Evolutionary conservation across 2,113 vertebrate genomes (phyloP), one percentile per base, ranked within the genome.

Genomic region (Silurus glanis): DNA sequence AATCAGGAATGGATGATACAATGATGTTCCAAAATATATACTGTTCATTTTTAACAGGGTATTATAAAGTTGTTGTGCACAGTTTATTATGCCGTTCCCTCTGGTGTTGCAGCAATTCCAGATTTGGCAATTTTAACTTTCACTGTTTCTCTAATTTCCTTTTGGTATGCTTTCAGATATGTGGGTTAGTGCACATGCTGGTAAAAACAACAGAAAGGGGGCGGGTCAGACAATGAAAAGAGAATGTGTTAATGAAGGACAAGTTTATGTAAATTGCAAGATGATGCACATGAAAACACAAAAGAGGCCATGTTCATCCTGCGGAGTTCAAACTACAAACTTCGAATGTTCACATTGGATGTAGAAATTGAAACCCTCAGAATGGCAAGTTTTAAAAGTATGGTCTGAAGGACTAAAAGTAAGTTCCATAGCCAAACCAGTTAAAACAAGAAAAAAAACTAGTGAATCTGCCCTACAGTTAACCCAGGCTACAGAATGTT

Each of bases 161-260:
- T 9, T 62, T 76, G 69, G 53, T 64, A 55, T 23, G 10, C 19
- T 62, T 10, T 37, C 74, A 80, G 13, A 80, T 62, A 49, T 53
- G 58, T 45, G 49, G 51, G 84, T 85, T 80, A 85, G 62, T 69
- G 23, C 75, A 58, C 21, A 64, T 45, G 16, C 17, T 79, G 61
- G 19, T 28, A 55, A 85, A 28, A 14, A 28, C 7, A 45, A n/a
- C 5, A 51, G 21, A 53, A 13, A 64, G 45, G 19, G 17, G 4
- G 71, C 58, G 25, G 0, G 37, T 9, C 9, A 53, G 28, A 69
- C 62, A 58, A 9, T 9, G 47, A 23, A n/a, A 56, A 82, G 21
- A 82, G 6, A 69, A 53, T n/a, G 21, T 72, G 85, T 80, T 82
- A 74, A 82, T 51, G 56, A 82, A 61, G 9, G 45, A 64, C 23